phyloP scores from a whole-genome alignment of 2,888 invertebrate genomes.

The Lasioglossum zephyrum region DNA sequence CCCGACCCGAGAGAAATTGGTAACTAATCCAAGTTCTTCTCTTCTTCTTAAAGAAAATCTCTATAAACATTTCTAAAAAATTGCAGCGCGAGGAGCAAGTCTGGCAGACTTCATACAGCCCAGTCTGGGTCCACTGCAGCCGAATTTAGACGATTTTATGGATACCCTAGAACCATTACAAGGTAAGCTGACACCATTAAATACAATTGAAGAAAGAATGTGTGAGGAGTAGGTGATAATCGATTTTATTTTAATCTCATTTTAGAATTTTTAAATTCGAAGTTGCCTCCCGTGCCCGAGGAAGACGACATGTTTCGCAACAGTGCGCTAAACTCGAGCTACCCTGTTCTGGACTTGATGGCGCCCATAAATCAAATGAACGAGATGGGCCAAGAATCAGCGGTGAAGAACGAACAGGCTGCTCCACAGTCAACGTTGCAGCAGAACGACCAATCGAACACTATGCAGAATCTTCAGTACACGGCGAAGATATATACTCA shows the following conservation, averaged over 20 bases:
- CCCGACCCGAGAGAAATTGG: slow-evolving; percentile 98
- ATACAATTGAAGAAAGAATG: neutral
- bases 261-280: slow-evolving; percentile 86
- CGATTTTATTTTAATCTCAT: slow-evolving; percentile 4
- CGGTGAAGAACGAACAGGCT: slow-evolving; percentile 64
- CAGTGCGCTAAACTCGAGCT: slow-evolving; percentile 74
- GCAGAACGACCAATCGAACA: slow-evolving; percentile 72
- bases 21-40: slow-evolving; percentile 81
- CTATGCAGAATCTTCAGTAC: slow-evolving; percentile 82
- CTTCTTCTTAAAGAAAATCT: neutral
- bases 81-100: slow-evolving; percentile 92
- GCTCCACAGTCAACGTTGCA: slow-evolving; percentile 72
- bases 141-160: slow-evolving; percentile 98
- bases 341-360: slow-evolving; percentile 82
- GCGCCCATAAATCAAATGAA: slow-evolving; percentile 78
- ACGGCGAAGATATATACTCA: slow-evolving; percentile 82
- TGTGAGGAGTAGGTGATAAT: neutral
- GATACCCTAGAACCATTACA: slow-evolving; percentile 94
- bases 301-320: slow-evolving; percentile 84
- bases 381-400: slow-evolving; percentile 66
- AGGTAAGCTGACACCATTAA: slow-evolving; percentile 85
- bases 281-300: slow-evolving; percentile 88
- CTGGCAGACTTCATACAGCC: slow-evolving; percentile 99
- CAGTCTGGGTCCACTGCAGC: slow-evolving; percentile 97
- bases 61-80: neutral